A percentile compares a stretch with the other conserved stretches of the same genome.
Evolutionary conservation across 2,113 vertebrate genomes (phyloP).

Genomic region (Mastomys coucha): DNA sequence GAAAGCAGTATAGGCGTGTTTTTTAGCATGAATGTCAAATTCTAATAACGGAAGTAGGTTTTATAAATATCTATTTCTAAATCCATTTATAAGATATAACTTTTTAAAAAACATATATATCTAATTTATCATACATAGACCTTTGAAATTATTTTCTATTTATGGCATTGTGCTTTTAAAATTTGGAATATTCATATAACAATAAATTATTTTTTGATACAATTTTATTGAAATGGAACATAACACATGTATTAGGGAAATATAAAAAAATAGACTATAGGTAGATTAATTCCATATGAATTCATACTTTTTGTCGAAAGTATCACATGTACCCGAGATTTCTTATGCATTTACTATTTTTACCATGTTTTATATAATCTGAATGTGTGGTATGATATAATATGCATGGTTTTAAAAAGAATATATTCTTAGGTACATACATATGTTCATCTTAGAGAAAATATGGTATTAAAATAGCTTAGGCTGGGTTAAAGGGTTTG

Average conservation of each 20-base stretch:
- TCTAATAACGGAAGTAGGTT: background rate
- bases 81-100: background rate
- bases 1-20: background rate
- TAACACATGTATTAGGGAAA: background rate
- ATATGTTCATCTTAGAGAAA: constrained; percentile 44
- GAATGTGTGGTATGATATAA: constrained; percentile 25
- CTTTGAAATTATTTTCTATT: background rate
- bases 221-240: background rate
- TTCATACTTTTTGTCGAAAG: background rate
- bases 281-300: background rate
- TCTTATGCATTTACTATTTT: constrained; percentile 34
- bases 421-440: constrained; percentile 31
- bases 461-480: constrained; percentile 19
- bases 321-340: background rate
- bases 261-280: background rate
- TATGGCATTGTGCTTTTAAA: background rate
- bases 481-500: background rate
- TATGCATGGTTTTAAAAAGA: background rate
- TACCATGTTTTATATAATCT: constrained; percentile 28
- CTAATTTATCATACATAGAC: background rate
- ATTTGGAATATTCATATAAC: background rate
- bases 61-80: constrained; percentile 28
- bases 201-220: background rate
- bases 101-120: background rate
- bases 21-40: background rate